Base-by-base conservation (phyloP, 2,797 vertebrate genomes). In the Periophthalmus magnuspinnatus region DNA sequence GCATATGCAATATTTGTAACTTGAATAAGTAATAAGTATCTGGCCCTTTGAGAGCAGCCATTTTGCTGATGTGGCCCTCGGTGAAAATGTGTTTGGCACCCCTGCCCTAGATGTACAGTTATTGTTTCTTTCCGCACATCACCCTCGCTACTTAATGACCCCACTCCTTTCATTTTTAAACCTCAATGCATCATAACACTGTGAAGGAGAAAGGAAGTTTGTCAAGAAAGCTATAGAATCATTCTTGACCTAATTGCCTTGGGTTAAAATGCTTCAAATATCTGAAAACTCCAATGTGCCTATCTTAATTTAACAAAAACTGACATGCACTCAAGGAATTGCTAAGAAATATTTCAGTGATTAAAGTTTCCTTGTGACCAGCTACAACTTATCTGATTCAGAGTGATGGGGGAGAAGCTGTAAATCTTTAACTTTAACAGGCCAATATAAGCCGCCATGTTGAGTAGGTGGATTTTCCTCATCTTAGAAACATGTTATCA, bases 351-450 rank as follows among this genome's bases (percentile, higher is more conserved):
- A 5, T 32, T 32, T 16, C 14, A 57, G 55, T 57, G 13, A 57
- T 55, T 55, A n/a, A 1, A 2, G 28, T 69, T 71, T 69, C 64
- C n/a, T 28, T 17, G n/a, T n/a, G 6, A 28, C 19, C 7, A 10
- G 16, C 55, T n/a, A n/a, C 41, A 9, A 24, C 45, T 65, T 8
- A 64, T 21, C 66, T 11, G n/a, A 56, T 65, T 61, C 52, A 65
- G 36, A 56, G 65, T 5, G 0, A 0, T 60, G 47, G n/a, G 64
- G 66, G 6, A 16, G 67, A 77, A 45, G 66, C 70, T 74, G 81
- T 86, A 33, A 89, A 88, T 91, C 54, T 85, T 90, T 89, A 89
- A 88, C 84, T 64, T 36, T 28, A 70, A 77, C 22, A 6, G 56
- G 67, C 73, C 74, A 84, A 90, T 91, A 87, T 91, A 87, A 90